Evolutionary conservation across 92 coral and sea anemone species (phyloP).

Genomic region (Parazoanthus darwini): DNA sequence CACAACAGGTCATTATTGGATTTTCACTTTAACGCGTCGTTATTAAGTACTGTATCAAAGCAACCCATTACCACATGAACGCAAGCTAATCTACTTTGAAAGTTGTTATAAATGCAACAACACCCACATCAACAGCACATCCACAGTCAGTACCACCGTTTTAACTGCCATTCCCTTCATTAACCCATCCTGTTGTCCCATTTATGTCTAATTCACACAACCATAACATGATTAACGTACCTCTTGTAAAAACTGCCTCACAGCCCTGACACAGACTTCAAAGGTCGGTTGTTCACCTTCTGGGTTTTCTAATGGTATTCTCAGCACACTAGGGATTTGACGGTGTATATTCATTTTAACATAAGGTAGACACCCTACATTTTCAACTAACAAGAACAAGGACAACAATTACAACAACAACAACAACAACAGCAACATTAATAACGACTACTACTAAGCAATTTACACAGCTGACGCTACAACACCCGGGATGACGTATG

Average conservation of each 20-base stretch:
- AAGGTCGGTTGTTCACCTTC: slow-evolving; percentile 55
- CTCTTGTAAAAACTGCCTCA: slow-evolving; percentile 71
- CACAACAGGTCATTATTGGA: too few species aligned
- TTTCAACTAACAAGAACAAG: not conserved
- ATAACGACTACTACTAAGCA: not conserved
- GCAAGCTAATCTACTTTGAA: too few species aligned
- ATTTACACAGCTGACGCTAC: too few species aligned
- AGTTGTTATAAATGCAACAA: too few species aligned
- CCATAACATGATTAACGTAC: slow-evolving; percentile 37
- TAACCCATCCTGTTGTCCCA: too few species aligned
- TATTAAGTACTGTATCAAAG: too few species aligned
- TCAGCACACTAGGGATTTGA: slow-evolving; percentile 57
- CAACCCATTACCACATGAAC: too few species aligned
- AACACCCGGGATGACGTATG: too few species aligned
- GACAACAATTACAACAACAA: not conserved
- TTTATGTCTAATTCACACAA: not conserved
- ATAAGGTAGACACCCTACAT: not conserved
- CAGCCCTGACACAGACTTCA: slow-evolving; percentile 54
- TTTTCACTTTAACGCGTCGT: too few species aligned
- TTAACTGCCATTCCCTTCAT: too few species aligned
- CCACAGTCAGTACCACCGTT: too few species aligned
- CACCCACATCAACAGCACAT: too few species aligned
- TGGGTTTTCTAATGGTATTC: slow-evolving; percentile 59
- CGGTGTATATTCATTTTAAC: not conserved
- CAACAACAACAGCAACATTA: not conserved